Evolutionary conservation across 2,888 invertebrate genomes (phyloP), one percentile per base, ranked within the genome.

Genomic region (Patella caerulea): DNA sequence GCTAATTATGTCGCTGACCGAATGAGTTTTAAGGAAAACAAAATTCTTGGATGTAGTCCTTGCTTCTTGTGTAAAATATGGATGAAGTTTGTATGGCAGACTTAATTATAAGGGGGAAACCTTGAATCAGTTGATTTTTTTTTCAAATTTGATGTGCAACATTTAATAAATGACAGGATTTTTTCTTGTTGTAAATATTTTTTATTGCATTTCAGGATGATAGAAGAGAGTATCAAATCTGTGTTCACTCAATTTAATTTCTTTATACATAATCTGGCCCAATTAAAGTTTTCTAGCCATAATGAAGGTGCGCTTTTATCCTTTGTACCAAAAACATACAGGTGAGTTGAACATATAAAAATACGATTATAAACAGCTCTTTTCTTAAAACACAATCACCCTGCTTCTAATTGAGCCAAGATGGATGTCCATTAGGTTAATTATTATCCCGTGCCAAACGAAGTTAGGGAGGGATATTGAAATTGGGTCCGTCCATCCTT

Each of bases 181-280:
- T 29, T 15, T 19, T 12, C 56, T 65, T 24, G 70, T 19, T 72
- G 11, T 34, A 54, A 54, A 15, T 53, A 56, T 59, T 79, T 29
- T 52, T 72, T 56, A 54, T 59, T 78, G 17, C 74, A 14, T 83
- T 84, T 5, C 84, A 91, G 92, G 77, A 96, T 99, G 94, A 98
- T 99, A 91, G 96, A 98, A 92, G 97, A 96, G 88, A 97, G 98
- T 72, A 93, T 98, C 79, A 96, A 97, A 92, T 96, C 95, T 55
- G 95, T 95, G 94, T 98, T 98, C 89, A 98, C 98, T 0, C 98
- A 98, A 81, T 96, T 98, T 88, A 99, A 99, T 93, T 99, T 99
- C 93, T 98, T 99, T 93, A 93, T 99, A 74, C 99, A 99, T 93
- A 98, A 98, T 92, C 92, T 99, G 90, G 98, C 98, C 2, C 98